Conservation (phyloP, 2,888 invertebrate genomes). For the Cryptosula pallasiana region DNA sequence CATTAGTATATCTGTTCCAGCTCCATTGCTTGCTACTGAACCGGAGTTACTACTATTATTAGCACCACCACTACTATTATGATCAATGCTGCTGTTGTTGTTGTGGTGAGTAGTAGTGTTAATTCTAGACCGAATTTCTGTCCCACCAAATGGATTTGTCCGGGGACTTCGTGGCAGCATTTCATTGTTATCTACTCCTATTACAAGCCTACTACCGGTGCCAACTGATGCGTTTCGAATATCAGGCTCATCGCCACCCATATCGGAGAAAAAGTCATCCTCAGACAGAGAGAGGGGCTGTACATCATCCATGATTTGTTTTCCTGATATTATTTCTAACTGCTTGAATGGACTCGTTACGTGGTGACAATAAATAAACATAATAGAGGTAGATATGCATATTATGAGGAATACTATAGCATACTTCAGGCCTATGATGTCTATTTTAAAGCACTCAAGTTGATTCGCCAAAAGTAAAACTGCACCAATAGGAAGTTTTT, state of each 20-base stretch:
- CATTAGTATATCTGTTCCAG: background rate
- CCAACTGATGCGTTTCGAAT: background rate
- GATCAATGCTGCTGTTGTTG: too few relatives aligned
- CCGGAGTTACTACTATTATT: background rate
- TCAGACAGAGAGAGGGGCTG: slow-evolving; percentile 3
- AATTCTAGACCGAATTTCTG: background rate
- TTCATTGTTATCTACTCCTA: background rate
- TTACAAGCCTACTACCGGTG: slow-evolving; percentile 2
- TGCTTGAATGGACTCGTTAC: too few relatives aligned
- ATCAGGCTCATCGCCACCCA: background rate
- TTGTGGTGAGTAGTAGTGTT: background rate
- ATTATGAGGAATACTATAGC: too few relatives aligned
- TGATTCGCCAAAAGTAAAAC: too few relatives aligned
- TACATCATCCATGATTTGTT: slow-evolving; percentile 4
- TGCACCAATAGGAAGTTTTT: too few relatives aligned
- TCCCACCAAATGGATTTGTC: slow-evolving; percentile 1
- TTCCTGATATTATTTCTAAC: too few relatives aligned
- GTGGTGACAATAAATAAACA: too few relatives aligned
- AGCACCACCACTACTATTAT: too few relatives aligned
- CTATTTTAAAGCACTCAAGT: too few relatives aligned
- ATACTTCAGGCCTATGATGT: too few relatives aligned
- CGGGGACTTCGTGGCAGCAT: background rate
- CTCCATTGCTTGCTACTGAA: background rate
- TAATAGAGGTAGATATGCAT: too few relatives aligned
- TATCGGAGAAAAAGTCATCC: slow-evolving; percentile 18